These are phyloP conservation scores for Phodopus roborovskii DNA, from an alignment of 2,113 vertebrate genomes.

Conservation along the genomic window DNA sequence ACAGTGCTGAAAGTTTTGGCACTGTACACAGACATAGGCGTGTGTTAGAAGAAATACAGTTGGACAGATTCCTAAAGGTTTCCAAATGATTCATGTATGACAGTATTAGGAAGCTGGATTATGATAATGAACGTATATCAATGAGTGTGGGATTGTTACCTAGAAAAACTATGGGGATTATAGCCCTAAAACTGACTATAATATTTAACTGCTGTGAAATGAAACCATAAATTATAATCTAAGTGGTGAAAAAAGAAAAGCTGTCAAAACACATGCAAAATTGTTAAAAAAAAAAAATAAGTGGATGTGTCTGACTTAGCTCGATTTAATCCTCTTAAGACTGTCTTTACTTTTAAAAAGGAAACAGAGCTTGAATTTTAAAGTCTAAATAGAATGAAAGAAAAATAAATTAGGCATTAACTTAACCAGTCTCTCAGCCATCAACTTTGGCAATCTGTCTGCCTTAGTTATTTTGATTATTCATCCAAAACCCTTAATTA, in stretches of 20 bases:
- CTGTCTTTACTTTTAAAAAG: conserved; percentile 60
- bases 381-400: conserved; percentile 20
- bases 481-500: conserved; percentile 12
- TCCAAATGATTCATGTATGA: conserved; percentile 77
- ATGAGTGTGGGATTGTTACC: too few species aligned
- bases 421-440: background rate
- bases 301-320: conserved; percentile 52
- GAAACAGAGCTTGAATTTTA: conserved; percentile 41
- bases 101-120: conserved; percentile 56
- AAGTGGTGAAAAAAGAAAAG: conserved; percentile 63
- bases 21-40: conserved; percentile 57
- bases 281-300: conserved; percentile 60
- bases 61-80: conserved; percentile 75
- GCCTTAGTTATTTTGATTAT: conserved; percentile 15
- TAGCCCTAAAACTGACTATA: conserved; percentile 66
- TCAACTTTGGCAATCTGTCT: conserved; percentile 7
- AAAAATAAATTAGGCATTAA: conserved; percentile 49
- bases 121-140: conserved; percentile 8
- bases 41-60: conserved; percentile 70
- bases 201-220: conserved; percentile 68
- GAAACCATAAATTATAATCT: conserved; percentile 68
- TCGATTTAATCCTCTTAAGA: conserved; percentile 64
- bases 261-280: conserved; percentile 70
- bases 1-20: conserved; percentile 14
- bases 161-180: background rate